A percentile compares a stretch with the other conserved stretches of the same genome.
Conservation (phyloP, 2,888 invertebrate species). For the Lepidonotus clava region DNA sequence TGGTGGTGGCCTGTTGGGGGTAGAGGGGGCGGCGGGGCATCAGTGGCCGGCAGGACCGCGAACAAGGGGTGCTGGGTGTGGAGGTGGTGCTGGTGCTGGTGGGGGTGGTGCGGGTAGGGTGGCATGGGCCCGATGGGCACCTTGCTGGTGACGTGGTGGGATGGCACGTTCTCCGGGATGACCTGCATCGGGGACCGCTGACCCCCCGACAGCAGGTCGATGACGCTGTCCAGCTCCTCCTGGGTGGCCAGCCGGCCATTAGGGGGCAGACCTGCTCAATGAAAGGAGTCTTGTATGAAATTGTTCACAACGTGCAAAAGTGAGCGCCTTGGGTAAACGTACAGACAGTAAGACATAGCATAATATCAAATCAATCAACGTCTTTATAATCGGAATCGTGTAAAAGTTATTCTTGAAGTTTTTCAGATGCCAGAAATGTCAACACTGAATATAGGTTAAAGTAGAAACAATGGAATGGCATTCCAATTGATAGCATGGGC, state of each 20-base stretch:
- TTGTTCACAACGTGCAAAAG: neutral
- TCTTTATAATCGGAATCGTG: no score
- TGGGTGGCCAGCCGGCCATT: constrained; percentile 71
- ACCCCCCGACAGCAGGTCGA: constrained; percentile 73
- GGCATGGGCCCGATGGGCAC: neutral
- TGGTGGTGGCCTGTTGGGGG: constrained; percentile 3
- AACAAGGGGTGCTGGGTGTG: neutral
- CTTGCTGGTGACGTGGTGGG: neutral
- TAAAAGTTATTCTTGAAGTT: no score
- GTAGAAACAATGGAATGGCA: no score
- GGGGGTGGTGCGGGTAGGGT: neutral
- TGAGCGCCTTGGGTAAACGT: neutral
- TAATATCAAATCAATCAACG: neutral
- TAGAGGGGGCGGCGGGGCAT: constrained; percentile 5
- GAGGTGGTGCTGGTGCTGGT: neutral
- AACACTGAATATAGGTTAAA: no score
- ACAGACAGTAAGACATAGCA: neutral
- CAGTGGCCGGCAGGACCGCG: neutral
- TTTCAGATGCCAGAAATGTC: no score
- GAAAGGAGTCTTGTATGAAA: neutral
- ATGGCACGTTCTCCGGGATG: constrained; percentile 54
- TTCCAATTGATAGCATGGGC: no score
- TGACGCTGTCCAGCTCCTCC: constrained; percentile 77
- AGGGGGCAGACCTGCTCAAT: constrained; percentile 30
- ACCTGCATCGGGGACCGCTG: constrained; percentile 49